Conservation (phyloP, 1,140 invertebrate species). For the Drosophila serrata region DNA sequence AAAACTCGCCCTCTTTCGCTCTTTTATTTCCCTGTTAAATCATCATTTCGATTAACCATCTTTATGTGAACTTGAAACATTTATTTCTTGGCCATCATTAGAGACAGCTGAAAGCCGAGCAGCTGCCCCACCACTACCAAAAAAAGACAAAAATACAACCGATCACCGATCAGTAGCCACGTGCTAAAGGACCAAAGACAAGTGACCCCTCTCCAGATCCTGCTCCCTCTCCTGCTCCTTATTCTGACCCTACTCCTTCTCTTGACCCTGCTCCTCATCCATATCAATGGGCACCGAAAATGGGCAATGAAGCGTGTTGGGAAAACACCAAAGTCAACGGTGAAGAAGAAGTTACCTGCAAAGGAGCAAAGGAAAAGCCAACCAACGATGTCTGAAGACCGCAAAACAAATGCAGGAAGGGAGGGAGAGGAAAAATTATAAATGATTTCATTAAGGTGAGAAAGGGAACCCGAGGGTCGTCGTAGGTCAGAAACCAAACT, state of each 20-base stretch:
- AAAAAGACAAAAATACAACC: neutral
- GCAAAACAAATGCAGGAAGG: conserved; percentile 9
- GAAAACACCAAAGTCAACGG: conserved; percentile 29
- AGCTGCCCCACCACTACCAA: conserved; percentile 38
- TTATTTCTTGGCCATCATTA: conserved; percentile 1
- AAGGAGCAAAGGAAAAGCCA: conserved; percentile 10
- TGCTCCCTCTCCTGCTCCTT: neutral
- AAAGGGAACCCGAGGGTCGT: conserved; percentile 49
- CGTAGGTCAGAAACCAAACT: conserved; percentile 23
- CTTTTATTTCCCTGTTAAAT: neutral
- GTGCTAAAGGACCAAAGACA: conserved; percentile 39
- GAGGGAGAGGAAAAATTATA: conserved; percentile 67
- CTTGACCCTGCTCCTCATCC: neutral
- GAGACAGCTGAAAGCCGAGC: conserved; percentile 29
- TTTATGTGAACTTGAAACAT: neutral
- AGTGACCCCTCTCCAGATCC: conserved; percentile 6
- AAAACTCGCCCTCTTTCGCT: too few species aligned
- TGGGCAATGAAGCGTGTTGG: conserved; percentile 29
- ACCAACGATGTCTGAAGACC: conserved; percentile 10
- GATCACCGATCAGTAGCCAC: conserved; percentile 36
- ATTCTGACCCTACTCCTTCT: neutral
- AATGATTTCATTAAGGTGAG: conserved; percentile 73
- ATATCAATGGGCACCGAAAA: conserved; percentile 48
- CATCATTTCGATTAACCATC: neutral
- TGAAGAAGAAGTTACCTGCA: conserved; percentile 10